These are phyloP conservation scores for Caerostris extrusa DNA, from an alignment of 1,140 invertebrate species.

Conservation along the genomic window DNA sequence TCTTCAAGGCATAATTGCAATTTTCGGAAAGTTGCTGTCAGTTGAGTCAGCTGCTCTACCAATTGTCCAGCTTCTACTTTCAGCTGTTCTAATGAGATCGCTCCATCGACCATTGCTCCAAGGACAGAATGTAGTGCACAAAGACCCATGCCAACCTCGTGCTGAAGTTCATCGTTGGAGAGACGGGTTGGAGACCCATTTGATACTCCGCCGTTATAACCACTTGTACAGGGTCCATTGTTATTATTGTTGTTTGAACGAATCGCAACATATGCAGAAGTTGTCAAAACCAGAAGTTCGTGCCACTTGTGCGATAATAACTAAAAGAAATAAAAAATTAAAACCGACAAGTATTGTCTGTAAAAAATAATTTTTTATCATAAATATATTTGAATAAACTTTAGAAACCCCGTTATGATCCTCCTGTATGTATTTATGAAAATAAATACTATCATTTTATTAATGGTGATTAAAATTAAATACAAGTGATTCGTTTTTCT, in stretches of 20 bases:
- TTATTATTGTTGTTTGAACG: conserved; percentile 84
- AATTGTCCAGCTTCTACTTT: conserved; percentile 93
- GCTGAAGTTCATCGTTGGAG: conserved; percentile 80
- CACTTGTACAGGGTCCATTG: neutral
- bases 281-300: conserved; percentile 95
- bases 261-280: conserved; percentile 95
- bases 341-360: neutral
- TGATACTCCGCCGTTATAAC: conserved; percentile 18
- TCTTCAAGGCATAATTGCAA: conserved; percentile 91
- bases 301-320: conserved; percentile 98
- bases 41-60: conserved; percentile 96
- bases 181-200: neutral
- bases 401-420: too few species aligned
- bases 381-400: too few species aligned
- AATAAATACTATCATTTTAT: too few species aligned
- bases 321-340: conserved; percentile 83
- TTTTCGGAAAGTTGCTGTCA: conserved; percentile 93
- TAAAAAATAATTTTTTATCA: too few species aligned
- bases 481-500: too few species aligned
- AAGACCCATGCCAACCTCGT: conserved; percentile 84
- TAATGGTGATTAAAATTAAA: too few species aligned
- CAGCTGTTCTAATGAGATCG: conserved; percentile 90
- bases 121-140: conserved; percentile 93
- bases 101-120: conserved; percentile 93
- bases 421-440: too few species aligned